These are phyloP conservation scores for Taphrorychus bicolor DNA, from an alignment of 2,888 invertebrate genomes.

Conservation along the genomic window DNA sequence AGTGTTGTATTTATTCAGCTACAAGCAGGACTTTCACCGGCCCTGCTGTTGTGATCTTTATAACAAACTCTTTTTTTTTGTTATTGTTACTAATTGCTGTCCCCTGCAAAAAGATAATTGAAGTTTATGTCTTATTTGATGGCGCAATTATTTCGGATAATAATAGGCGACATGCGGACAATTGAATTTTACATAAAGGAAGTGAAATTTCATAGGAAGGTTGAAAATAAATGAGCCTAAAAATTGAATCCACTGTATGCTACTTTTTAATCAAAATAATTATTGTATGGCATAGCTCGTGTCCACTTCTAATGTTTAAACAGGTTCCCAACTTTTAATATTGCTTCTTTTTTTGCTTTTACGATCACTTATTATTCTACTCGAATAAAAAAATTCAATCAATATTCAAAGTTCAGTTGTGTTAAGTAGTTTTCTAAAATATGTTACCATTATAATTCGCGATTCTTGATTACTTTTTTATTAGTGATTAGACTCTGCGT, in stretches of 20 bases:
- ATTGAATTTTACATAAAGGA: neutral
- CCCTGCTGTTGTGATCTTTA: neutral
- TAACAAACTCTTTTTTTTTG: neutral
- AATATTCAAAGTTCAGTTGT: too few relatives aligned
- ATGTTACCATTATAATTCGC: too few relatives aligned
- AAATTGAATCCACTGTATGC: neutral
- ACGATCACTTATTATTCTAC: too few relatives aligned
- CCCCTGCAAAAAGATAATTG: neutral
- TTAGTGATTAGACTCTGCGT: too few relatives aligned
- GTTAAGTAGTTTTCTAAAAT: too few relatives aligned
- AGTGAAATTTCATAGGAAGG: neutral
- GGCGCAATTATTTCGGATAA: neutral
- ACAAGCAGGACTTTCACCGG: conserved; percentile 3
- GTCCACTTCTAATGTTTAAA: too few relatives aligned
- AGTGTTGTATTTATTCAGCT: conserved; percentile 16
- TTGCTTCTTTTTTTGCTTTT: too few relatives aligned
- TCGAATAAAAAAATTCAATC: too few relatives aligned
- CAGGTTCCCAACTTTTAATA: too few relatives aligned
- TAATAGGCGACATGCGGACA: neutral
- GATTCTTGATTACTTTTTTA: too few relatives aligned
- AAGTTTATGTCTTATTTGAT: conserved; percentile 1
- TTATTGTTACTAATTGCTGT: conserved; percentile 1
- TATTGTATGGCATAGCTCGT: too few relatives aligned
- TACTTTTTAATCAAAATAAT: too few relatives aligned
- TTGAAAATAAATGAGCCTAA: neutral